phyloP scores from a whole-genome alignment of 2,113 vertebrate genomes.

The Burhinus oedicnemus region DNA sequence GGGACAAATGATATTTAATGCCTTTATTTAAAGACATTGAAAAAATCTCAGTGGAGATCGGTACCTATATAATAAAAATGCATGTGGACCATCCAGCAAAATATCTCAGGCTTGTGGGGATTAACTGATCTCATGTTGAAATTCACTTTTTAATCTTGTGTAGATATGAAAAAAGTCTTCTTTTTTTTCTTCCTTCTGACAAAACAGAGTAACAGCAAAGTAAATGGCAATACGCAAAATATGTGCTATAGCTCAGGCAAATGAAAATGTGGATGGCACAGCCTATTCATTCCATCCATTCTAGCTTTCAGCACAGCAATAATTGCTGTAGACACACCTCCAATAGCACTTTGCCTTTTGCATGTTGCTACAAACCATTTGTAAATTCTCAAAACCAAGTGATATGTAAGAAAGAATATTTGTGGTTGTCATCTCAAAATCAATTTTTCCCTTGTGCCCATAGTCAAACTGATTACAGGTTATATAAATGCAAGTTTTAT shows the following conservation, averaged over 20 bases:
- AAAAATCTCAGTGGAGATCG: not conserved
- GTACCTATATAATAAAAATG: not conserved
- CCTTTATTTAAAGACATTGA: not conserved
- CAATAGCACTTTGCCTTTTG: not conserved
- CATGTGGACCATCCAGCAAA: not conserved
- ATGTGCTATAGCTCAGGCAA: not conserved
- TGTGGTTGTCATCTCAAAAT: slow-evolving; percentile 56
- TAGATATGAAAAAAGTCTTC: not conserved
- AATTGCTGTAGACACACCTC: not conserved
- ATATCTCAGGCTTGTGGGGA: not conserved
- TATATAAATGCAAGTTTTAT: slow-evolving; percentile 72
- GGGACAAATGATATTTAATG: not conserved
- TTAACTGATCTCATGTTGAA: not conserved
- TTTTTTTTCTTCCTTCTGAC: not conserved
- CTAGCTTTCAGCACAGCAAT: not conserved
- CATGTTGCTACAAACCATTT: slow-evolving; percentile 49
- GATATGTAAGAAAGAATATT: not conserved
- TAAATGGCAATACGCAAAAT: not conserved
- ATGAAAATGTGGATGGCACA: not conserved
- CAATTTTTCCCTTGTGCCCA: slow-evolving; percentile 49
- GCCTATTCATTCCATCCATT: not conserved
- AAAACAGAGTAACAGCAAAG: not conserved
- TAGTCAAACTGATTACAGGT: slow-evolving; percentile 62
- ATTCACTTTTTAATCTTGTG: not conserved
- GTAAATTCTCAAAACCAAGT: not conserved